phyloP scores from a whole-genome alignment of 2,888 invertebrate genomes.

The Spodoptera littoralis region DNA sequence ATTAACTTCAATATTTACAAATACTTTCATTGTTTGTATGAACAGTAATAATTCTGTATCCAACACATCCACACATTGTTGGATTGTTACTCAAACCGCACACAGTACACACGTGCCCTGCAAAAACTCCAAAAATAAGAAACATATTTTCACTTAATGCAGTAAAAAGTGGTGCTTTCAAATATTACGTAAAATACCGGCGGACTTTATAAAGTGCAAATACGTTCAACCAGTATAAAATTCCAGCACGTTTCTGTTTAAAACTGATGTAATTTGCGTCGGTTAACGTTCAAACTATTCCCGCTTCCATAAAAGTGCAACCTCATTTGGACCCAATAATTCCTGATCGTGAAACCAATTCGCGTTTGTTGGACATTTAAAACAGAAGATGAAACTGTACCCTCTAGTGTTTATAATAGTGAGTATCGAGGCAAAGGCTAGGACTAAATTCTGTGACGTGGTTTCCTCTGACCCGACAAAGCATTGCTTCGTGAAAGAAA shows the following conservation, averaged over 20 bases:
- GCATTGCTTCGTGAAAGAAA: conserved; percentile 76
- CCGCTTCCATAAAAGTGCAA: conserved; percentile 24
- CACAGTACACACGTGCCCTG: not conserved
- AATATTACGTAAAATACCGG: not conserved
- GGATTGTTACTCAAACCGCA: conserved; percentile 20
- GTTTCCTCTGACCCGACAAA: conserved; percentile 61
- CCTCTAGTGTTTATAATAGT: conserved; percentile 33
- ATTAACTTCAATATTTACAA: conserved; percentile 37
- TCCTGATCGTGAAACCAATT: conserved; percentile 1
- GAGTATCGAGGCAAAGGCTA: conserved; percentile 40
- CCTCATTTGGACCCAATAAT: conserved; percentile 19
- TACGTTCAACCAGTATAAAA: conserved; percentile 23
- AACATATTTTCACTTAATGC: not conserved
- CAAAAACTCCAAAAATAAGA: not conserved
- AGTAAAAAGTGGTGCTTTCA: conserved; percentile 4
- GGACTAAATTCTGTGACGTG: conserved; percentile 67
- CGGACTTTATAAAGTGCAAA: conserved; percentile 1
- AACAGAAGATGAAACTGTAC: conserved; percentile 38
- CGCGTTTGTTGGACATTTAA: not conserved
- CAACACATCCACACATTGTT: conserved; percentile 31
- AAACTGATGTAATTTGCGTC: conserved; percentile 21
- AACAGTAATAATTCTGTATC: conserved; percentile 10
- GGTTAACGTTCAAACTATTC: conserved; percentile 7
- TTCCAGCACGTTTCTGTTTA: conserved; percentile 5
- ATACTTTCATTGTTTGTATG: conserved; percentile 39